phyloP scores from a whole-genome alignment of 2,113 vertebrate genomes.

The Athene noctua region DNA sequence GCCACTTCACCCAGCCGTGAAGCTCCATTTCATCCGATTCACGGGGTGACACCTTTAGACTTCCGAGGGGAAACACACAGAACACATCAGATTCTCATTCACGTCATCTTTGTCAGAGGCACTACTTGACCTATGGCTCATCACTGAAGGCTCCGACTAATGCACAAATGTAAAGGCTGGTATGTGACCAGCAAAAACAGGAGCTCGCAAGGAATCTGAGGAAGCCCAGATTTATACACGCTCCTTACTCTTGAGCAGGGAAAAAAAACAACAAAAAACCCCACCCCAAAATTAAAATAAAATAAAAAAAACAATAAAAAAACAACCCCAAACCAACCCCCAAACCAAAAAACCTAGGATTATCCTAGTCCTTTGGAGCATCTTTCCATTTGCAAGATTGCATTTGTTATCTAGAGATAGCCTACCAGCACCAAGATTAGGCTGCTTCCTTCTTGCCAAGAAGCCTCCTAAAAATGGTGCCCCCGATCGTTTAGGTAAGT shows the following conservation, averaged over 20 bases:
- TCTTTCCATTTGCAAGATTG: constrained; percentile 72
- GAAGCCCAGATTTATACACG: not conserved
- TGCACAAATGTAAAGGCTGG: not conserved
- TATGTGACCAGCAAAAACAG: not conserved
- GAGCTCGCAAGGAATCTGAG: not conserved
- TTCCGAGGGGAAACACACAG: not conserved
- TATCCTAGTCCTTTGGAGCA: constrained; percentile 76
- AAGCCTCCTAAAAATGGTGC: constrained; percentile 55
- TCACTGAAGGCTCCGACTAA: not conserved
- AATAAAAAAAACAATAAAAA: not conserved
- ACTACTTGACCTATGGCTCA: not conserved
- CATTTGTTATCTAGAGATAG: constrained; percentile 8
- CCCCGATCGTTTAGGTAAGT: constrained; percentile 62
- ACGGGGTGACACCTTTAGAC: not conserved
- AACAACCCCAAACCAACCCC: not conserved
- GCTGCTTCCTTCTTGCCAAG: constrained; percentile 42
- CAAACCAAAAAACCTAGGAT: constrained; percentile 40
- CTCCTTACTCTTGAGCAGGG: not conserved
- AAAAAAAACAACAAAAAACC: not conserved
- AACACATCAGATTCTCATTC: not conserved
- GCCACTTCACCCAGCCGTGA: not conserved
- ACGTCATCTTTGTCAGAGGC: not conserved
- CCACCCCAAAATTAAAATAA: not conserved
- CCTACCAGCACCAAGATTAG: constrained; percentile 60
- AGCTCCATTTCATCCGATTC: not conserved